Percentiles rank a stretch among this genome's conserved stretches.
Conservation (phyloP, 2,113 vertebrate species). For the Ictalurus furcatus region DNA sequence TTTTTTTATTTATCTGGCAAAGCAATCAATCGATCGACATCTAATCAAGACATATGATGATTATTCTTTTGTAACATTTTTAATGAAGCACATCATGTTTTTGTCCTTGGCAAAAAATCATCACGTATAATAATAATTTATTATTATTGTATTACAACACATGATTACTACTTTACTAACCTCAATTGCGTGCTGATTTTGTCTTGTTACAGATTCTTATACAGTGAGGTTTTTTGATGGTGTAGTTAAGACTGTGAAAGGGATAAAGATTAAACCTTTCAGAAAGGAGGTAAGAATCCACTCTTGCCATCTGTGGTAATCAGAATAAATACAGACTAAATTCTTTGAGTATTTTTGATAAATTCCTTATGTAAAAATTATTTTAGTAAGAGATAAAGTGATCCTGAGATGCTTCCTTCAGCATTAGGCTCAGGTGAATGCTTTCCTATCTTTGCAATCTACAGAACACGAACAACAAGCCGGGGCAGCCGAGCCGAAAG, state of each 20-base stretch:
- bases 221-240: slow-evolving; percentile 97
- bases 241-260: slow-evolving; percentile 93
- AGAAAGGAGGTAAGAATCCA: slow-evolving; percentile 79
- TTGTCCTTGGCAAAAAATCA: no score
- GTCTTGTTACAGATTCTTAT: slow-evolving; percentile 81
- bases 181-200: neutral
- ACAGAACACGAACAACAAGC: slow-evolving; percentile 66
- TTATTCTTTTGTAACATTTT: no score
- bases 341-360: neutral
- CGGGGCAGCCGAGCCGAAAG: slow-evolving; percentile 76
- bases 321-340: neutral
- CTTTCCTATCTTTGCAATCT: neutral
- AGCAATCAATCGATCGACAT: no score
- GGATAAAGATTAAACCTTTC: slow-evolving; percentile 90
- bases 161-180: neutral
- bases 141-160: neutral
- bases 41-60: no score
- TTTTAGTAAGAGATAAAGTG: neutral
- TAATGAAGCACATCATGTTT: no score
- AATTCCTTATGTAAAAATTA: neutral
- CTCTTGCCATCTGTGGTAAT: neutral
- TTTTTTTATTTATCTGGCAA: no score
- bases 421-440: neutral
- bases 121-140: neutral
- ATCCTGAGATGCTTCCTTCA: neutral